phyloP scores from a whole-genome alignment of 2,797 vertebrate species.

The Takifugu rubripes region DNA sequence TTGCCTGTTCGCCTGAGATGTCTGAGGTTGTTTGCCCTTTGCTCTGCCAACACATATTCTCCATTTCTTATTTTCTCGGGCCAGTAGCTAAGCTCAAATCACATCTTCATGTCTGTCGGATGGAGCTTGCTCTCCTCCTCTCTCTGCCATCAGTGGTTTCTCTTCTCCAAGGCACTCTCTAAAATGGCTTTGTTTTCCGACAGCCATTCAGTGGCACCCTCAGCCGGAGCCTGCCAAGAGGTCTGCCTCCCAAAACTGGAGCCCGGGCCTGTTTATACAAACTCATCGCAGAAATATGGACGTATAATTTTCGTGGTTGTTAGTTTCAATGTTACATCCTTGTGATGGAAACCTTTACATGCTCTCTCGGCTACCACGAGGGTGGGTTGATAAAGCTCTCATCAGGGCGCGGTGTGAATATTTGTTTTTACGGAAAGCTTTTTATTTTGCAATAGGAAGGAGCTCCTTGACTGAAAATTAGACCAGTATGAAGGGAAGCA shows the following conservation, averaged over 20 bases:
- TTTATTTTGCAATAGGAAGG: conserved; percentile 10
- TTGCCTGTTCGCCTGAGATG: conserved; percentile 60
- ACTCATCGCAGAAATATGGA: conserved; percentile 75
- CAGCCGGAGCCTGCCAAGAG: conserved; percentile 62
- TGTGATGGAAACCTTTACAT: conserved; percentile 61
- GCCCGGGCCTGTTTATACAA: conserved; percentile 71
- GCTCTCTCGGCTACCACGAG: conserved; percentile 62
- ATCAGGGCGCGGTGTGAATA: conserved; percentile 50
- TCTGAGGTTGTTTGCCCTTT: conserved; percentile 68
- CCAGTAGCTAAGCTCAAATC: conserved; percentile 72
- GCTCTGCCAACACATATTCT: conserved; percentile 69
- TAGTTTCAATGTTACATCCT: conserved; percentile 72
- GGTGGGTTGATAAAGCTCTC: conserved; percentile 54
- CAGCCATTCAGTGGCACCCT: conserved; percentile 68
- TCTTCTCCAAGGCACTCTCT: conserved; percentile 70
- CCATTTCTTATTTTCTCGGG: conserved; percentile 61
- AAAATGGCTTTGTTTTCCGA: conserved; percentile 73
- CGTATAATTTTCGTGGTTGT: conserved; percentile 73
- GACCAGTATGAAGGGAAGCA: conserved; percentile 61
- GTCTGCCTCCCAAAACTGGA: conserved; percentile 63
- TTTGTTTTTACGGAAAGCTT: conserved; percentile 37
- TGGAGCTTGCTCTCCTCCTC: conserved; percentile 47
- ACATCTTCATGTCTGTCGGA: conserved; percentile 61
- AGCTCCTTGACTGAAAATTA: conserved; percentile 53
- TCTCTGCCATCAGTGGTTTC: conserved; percentile 62